Evolutionary conservation across 2,797 vertebrate genomes (phyloP).

Genomic region (Atherinosoma microstoma): DNA sequence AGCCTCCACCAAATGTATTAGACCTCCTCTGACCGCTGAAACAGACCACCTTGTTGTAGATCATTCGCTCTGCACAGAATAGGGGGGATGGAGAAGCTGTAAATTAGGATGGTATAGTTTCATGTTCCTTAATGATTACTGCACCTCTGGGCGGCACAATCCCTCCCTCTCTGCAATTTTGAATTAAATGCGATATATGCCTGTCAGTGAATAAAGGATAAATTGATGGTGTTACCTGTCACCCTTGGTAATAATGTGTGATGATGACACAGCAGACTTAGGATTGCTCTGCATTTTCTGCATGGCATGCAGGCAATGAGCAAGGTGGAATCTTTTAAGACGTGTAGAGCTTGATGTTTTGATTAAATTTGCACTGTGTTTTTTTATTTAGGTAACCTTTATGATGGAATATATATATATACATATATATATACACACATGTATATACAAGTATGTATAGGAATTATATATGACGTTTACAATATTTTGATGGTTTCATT

Average conservation of each 20-base stretch:
- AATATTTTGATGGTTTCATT: too few relatives aligned
- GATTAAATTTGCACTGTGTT: conserved; percentile 9
- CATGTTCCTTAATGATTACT: conserved; percentile 73
- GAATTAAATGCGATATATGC: conserved; percentile 68
- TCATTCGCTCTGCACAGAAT: conserved; percentile 68
- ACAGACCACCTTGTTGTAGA: conserved; percentile 75
- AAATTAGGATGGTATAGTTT: conserved; percentile 78
- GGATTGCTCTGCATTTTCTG: conserved; percentile 57
- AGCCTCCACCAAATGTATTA: conserved; percentile 80
- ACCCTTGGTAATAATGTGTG: conserved; percentile 66
- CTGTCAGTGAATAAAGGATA: conserved; percentile 64
- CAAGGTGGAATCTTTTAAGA: conserved; percentile 29
- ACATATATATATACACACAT: too few relatives aligned
- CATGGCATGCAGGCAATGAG: conserved; percentile 48
- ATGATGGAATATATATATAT: too few relatives aligned
- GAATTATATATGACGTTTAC: too few relatives aligned
- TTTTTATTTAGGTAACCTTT: too few relatives aligned
- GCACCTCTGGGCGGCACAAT: conserved; percentile 66
- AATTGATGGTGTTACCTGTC: conserved; percentile 69
- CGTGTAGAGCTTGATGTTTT: conserved; percentile 20
- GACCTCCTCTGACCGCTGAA: conserved; percentile 77
- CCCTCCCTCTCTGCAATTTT: conserved; percentile 59
- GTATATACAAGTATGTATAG: too few relatives aligned
- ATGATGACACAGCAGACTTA: conserved; percentile 66
- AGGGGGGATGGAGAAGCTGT: conserved; percentile 73